phyloP scores from a whole-genome alignment of 1,140 invertebrate species.

The Euwallacea similis region DNA sequence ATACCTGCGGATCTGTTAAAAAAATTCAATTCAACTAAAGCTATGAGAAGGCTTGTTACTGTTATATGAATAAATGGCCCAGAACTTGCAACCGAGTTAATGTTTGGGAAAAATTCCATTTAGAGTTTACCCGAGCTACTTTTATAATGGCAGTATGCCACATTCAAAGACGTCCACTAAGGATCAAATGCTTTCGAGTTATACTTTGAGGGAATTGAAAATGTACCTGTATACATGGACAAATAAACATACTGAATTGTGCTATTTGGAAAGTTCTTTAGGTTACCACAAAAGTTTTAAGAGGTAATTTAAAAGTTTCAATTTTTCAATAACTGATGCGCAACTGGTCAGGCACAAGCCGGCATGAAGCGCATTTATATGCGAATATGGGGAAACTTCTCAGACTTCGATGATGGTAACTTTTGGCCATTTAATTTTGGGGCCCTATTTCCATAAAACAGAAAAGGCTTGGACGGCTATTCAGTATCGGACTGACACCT shows the following conservation, averaged over 20 bases:
- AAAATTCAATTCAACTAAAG: too few relatives aligned
- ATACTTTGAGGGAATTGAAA: slow-evolving; percentile 2
- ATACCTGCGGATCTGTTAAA: background rate
- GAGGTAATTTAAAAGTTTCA: too few relatives aligned
- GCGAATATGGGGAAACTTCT: slow-evolving; percentile 22
- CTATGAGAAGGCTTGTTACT: too few relatives aligned
- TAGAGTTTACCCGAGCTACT: background rate
- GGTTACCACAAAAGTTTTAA: too few relatives aligned
- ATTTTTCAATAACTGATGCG: background rate
- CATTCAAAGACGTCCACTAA: background rate
- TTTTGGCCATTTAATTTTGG: slow-evolving; percentile 32
- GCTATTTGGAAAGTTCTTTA: too few relatives aligned
- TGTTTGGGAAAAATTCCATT: slow-evolving; percentile 4
- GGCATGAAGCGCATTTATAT: slow-evolving; percentile 28
- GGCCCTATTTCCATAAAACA: slow-evolving; percentile 32
- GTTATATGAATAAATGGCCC: background rate
- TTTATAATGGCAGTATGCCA: background rate
- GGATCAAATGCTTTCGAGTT: slow-evolving; percentile 7
- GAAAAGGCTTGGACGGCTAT: slow-evolving; percentile 20
- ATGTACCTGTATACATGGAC: too few relatives aligned
- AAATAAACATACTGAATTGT: too few relatives aligned
- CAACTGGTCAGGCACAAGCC: slow-evolving; percentile 6
- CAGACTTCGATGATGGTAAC: slow-evolving; percentile 27
- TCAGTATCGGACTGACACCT: slow-evolving; percentile 29
- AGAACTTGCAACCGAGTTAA: slow-evolving; percentile 2